phyloP scores from a whole-genome alignment of 2,113 vertebrate species.

The Dunckerocampus dactyliophorus region DNA sequence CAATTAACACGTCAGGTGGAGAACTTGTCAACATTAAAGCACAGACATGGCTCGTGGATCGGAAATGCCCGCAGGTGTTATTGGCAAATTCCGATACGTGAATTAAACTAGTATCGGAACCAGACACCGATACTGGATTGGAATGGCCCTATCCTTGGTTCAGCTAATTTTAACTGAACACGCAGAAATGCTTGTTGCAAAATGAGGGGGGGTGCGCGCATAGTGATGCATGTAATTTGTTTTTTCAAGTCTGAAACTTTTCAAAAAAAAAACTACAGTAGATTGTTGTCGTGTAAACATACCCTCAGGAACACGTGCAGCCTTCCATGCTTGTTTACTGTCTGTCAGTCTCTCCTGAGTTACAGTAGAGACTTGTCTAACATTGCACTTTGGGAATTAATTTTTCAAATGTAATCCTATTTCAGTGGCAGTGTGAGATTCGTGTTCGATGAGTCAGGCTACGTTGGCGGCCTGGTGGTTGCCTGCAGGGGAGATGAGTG shows the following conservation, averaged over 20 bases:
- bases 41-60: too few species aligned
- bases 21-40: too few species aligned
- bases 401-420: slow-evolving; percentile 35
- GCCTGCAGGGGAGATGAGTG: slow-evolving; percentile 37
- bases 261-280: not conserved
- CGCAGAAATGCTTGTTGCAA: too few species aligned
- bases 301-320: not conserved
- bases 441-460: slow-evolving; percentile 54
- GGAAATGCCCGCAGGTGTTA: too few species aligned
- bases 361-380: slow-evolving; percentile 11
- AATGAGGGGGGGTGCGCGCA: too few species aligned
- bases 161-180: too few species aligned
- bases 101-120: too few species aligned
- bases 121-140: too few species aligned
- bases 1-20: too few species aligned
- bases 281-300: not conserved
- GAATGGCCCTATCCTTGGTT: too few species aligned
- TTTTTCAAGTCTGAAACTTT: not conserved
- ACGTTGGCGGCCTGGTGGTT: slow-evolving; percentile 34
- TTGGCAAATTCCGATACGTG: too few species aligned
- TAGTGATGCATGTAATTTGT: not conserved
- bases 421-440: slow-evolving; percentile 38
- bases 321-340: not conserved
- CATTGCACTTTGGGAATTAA: slow-evolving; percentile 33
- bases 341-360: not conserved